Evolutionary conservation across 2,113 vertebrate genomes (phyloP).

Genomic region (Megaceryle maxima): DNA sequence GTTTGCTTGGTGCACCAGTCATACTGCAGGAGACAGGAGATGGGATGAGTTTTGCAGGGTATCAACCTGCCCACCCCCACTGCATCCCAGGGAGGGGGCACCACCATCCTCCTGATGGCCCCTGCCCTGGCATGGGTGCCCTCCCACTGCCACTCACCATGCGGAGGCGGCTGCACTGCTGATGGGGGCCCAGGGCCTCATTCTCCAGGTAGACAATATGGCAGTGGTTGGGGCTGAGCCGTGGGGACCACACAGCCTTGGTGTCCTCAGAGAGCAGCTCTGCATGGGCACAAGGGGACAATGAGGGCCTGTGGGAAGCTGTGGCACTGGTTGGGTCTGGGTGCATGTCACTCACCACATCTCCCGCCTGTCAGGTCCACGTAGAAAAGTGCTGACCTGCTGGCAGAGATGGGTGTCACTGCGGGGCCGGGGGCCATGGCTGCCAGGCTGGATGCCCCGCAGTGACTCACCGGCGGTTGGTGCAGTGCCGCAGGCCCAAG

Average conservation of each 20-base stretch:
- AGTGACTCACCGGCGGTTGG: conserved; percentile 26
- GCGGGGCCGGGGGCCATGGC: fast-evolving
- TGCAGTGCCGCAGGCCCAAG: conserved; percentile 80
- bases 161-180: conserved; percentile 48
- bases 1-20: conserved; percentile 48
- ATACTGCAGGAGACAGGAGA: not conserved
- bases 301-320: not conserved
- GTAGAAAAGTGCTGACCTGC: conserved; percentile 44
- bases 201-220: conserved; percentile 38
- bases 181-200: conserved; percentile 10
- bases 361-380: not conserved
- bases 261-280: conserved; percentile 43
- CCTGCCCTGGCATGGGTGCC: fast-evolving
- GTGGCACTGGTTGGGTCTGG: fast-evolving
- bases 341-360: not conserved
- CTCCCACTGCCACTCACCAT: not conserved
- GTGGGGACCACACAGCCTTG: not conserved
- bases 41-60: not conserved
- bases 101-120: not conserved
- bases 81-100: not conserved
- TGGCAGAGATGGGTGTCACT: not conserved
- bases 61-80: fast-evolving
- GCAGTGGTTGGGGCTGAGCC: conserved; percentile 37
- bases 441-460: fast-evolving
- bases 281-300: fast-evolving